Evolutionary conservation across 2,888 invertebrate species (phyloP).

Genomic region (Icerya purchasi): DNA sequence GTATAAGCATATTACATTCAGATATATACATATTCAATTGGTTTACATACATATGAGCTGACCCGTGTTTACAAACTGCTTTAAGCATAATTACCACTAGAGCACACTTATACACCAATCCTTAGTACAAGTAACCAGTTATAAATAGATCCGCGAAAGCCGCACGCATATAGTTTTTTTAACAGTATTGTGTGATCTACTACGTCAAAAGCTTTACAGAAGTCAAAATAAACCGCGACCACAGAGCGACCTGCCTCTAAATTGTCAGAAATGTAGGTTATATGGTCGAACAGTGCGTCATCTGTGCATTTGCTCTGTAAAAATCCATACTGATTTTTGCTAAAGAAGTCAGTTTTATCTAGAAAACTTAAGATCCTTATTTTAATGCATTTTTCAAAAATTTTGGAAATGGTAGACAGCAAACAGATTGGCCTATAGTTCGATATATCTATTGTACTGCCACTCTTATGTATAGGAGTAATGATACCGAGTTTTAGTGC

Average conservation of each 20-base stretch:
- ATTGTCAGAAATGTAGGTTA: neutral
- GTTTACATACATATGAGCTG: too few species aligned
- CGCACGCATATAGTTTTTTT: neutral
- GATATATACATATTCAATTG: too few species aligned
- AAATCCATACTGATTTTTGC: neutral
- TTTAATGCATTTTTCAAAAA: neutral
- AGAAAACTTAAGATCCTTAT: neutral
- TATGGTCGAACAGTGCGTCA: neutral
- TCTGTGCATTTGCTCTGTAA: neutral
- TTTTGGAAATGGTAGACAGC: neutral
- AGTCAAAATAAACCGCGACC: neutral
- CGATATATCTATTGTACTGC: neutral
- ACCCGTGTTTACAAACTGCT: too few species aligned
- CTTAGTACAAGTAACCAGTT: too few species aligned
- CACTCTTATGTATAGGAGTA: neutral
- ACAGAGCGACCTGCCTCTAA: neutral
- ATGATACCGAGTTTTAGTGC: neutral
- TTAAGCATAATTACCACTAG: too few species aligned
- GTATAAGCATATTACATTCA: too few species aligned
- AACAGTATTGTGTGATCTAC: neutral
- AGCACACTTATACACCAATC: too few species aligned
- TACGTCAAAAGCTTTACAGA: neutral
- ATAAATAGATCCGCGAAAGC: neutral
- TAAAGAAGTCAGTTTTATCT: neutral
- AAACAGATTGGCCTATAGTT: neutral